Percentiles rank a stretch among this genome's conserved stretches.
Conservation (phyloP, 2,888 invertebrate genomes). For the Drosophila parthenogenetica region DNA sequence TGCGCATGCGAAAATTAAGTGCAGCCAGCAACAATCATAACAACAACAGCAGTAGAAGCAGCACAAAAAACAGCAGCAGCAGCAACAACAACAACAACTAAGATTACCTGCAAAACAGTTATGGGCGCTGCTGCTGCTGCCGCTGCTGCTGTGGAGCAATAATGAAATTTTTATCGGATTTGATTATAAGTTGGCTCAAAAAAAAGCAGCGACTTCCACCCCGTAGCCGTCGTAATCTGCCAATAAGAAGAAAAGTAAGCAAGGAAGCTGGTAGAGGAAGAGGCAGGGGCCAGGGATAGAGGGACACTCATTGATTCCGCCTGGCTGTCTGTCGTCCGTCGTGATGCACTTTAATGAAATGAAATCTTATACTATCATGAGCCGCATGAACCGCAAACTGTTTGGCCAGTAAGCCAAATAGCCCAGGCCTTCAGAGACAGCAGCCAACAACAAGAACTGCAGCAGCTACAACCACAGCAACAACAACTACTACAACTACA, state of each 20-base stretch:
- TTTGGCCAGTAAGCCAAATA: constrained; percentile 52
- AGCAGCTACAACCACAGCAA: constrained; percentile 18
- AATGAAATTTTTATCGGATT: constrained; percentile 81
- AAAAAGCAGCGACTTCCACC: constrained; percentile 44
- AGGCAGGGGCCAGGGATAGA: constrained; percentile 26
- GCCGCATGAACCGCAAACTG: constrained; percentile 70
- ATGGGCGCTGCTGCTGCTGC: constrained; percentile 56
- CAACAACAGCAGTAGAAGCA: constrained; percentile 61
- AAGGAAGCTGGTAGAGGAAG: constrained; percentile 38
- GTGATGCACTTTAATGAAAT: constrained; percentile 85
- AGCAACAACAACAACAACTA: constrained; percentile 38
- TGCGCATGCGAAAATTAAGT: constrained; percentile 81
- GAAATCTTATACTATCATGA: constrained; percentile 85
- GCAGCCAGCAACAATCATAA: constrained; percentile 76
- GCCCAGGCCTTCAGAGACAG: constrained; percentile 34
- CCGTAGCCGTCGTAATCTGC: constrained; percentile 74
- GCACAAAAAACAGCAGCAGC: constrained; percentile 17
- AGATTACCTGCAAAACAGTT: constrained; percentile 79
- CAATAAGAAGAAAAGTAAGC: constrained; percentile 80
- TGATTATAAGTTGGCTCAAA: constrained; percentile 75
- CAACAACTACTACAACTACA: constrained; percentile 8
- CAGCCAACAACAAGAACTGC: constrained; percentile 2
- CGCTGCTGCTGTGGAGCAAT: constrained; percentile 65
- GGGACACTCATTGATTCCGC: constrained; percentile 73
- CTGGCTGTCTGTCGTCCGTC: constrained; percentile 71